Evolutionary conservation across 2,888 invertebrate species (phyloP), one percentile per base, ranked within the genome.

Genomic region (Dynastes maya): DNA sequence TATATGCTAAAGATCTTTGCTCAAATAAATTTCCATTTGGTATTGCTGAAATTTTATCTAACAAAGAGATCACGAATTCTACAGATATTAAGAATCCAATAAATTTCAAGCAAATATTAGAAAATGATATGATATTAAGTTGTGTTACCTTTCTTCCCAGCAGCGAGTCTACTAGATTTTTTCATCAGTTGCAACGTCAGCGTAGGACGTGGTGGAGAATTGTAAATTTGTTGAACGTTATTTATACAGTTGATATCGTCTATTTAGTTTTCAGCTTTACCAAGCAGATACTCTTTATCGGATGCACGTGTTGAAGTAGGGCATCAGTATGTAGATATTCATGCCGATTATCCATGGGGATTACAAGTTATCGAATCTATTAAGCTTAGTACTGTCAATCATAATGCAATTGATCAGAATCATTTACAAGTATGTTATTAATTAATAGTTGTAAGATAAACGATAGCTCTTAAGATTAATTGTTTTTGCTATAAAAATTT

Each of bases 201-300:
- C 91, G 95, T 77, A 94, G 94, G 86, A 93, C 93, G 83, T 96
- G 96, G 96, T 96, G 96, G 96, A 93, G 95, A 88, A 95, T 94
- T 87, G 92, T 94, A 81, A 84, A 84, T 78, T 27, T 29, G 9
- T 9, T 9, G 13, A 1, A 27, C 8, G 8, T 1, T 9, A 29
- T 53, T 55, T 2, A n/a, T 40, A 13, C 0, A 13, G 71, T 49
- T 80, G 76, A 2, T 78, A 68, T 55, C 2, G 29, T 68, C 29
- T 5, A 27, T n/a, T 63, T 86, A 93, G 91, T 91, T 93, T 86
- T 93, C 94, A 78, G 91, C 92, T 2, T 92, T 92, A 83, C 96
- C 96, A 13, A 94, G 94, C 79, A 90, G 94, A 68, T 95, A 95
- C 87, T 86, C 88, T 58, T 86, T 94, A 8, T 91, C 91, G 70